Evolutionary conservation across 2,888 invertebrate species (phyloP).

Genomic region (Leucophenga maculata): DNA sequence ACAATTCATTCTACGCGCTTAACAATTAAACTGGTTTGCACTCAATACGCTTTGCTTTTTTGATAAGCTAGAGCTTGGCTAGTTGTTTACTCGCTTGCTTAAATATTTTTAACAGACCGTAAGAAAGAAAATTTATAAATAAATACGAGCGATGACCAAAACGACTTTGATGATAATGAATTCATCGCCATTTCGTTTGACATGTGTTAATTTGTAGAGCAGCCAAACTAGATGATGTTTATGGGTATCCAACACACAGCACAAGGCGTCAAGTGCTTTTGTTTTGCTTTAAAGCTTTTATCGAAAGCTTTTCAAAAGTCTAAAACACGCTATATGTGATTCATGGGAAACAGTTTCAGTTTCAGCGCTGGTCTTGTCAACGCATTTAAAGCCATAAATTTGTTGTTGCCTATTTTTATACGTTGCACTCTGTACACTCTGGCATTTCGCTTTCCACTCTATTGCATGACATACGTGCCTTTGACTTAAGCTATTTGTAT

Average conservation of each 20-base stretch:
- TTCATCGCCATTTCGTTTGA: constrained; percentile 14
- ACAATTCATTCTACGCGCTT: neutral
- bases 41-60: constrained; percentile 1
- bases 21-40: constrained; percentile 20
- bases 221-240: neutral
- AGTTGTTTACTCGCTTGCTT: constrained; percentile 4
- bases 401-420: neutral
- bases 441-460: neutral
- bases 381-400: constrained; percentile 1
- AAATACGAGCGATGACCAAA: neutral
- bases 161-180: constrained; percentile 16
- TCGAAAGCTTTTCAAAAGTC: neutral
- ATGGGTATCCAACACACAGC: neutral
- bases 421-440: neutral
- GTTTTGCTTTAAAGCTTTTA: neutral
- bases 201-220: constrained; percentile 7
- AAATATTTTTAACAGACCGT: too few relatives aligned
- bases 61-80: constrained; percentile 4
- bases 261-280: constrained; percentile 1
- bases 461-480: neutral
- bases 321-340: neutral
- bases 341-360: neutral
- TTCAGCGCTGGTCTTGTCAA: neutral
- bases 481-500: neutral
- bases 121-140: neutral